Conservation (phyloP, 2,113 vertebrate genomes). For the Manacus vitellinus region DNA sequence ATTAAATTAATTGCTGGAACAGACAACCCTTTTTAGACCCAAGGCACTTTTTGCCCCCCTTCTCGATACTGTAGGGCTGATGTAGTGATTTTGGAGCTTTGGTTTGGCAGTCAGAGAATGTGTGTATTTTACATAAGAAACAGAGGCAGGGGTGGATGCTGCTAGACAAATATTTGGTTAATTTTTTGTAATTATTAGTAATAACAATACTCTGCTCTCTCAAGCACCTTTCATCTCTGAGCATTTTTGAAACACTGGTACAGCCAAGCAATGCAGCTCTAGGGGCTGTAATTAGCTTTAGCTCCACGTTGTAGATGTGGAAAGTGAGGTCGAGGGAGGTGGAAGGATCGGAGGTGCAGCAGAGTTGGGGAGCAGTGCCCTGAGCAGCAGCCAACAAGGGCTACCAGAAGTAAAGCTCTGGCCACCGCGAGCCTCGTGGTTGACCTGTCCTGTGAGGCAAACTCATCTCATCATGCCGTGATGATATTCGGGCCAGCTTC, state of each 20-base stretch:
- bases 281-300: constrained; percentile 35
- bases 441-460: background rate
- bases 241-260: background rate
- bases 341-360: background rate
- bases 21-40: constrained; percentile 26
- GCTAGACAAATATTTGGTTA: constrained; percentile 56
- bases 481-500: background rate
- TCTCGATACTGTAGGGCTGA: constrained; percentile 24
- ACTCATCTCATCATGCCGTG: background rate
- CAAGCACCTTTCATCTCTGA: constrained; percentile 19
- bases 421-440: background rate
- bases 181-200: constrained; percentile 60
- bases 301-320: background rate
- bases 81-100: constrained; percentile 39
- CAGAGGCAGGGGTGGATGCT: constrained; percentile 15
- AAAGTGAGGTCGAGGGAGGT: background rate
- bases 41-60: constrained; percentile 25
- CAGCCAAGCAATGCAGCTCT: background rate
- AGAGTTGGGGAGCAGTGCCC: accelerated
- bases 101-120: constrained; percentile 23
- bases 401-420: background rate
- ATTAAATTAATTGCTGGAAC: constrained; percentile 64
- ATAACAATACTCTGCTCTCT: constrained; percentile 39
- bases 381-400: background rate
- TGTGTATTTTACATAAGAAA: constrained; percentile 35